Conservation (phyloP, 2,113 vertebrate genomes). For the Tenebrosternarchus preto region DNA sequence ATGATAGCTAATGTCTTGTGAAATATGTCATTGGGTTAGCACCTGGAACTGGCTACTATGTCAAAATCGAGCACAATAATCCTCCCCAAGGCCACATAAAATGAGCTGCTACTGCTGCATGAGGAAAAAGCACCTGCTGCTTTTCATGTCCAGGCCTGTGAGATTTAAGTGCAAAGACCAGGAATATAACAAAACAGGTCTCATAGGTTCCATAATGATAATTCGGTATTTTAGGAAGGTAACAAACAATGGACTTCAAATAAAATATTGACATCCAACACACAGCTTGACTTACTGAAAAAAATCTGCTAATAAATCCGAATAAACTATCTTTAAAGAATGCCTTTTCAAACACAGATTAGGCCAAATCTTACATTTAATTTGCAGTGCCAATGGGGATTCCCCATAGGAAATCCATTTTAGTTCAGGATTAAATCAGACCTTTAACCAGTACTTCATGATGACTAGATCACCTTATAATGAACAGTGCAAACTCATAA, state of each 20-base stretch:
- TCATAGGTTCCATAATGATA: neutral
- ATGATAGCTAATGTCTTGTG: neutral
- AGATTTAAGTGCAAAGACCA: slow-evolving; percentile 9
- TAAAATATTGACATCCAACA: neutral
- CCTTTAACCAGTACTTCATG: neutral
- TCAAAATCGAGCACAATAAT: neutral
- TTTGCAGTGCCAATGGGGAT: neutral
- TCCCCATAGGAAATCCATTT: neutral
- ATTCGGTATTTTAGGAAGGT: neutral
- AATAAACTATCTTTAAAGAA: neutral
- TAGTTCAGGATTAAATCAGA: neutral
- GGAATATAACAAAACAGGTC: neutral
- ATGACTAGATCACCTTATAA: neutral
- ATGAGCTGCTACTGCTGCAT: neutral
- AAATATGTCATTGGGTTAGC: slow-evolving; percentile 17
- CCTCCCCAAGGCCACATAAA: slow-evolving; percentile 12
- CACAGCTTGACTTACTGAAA: neutral
- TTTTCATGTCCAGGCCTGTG: slow-evolving; percentile 14
- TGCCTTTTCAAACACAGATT: neutral
- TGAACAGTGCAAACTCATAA: neutral
- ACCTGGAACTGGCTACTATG: slow-evolving; percentile 19
- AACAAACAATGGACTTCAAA: neutral
- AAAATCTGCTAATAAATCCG: no score
- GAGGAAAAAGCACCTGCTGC: slow-evolving; percentile 16
- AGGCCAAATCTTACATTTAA: neutral